Evolutionary conservation across 2,113 vertebrate species (phyloP), one percentile per base, ranked within the genome.

Genomic region (Trogon melanurus): DNA sequence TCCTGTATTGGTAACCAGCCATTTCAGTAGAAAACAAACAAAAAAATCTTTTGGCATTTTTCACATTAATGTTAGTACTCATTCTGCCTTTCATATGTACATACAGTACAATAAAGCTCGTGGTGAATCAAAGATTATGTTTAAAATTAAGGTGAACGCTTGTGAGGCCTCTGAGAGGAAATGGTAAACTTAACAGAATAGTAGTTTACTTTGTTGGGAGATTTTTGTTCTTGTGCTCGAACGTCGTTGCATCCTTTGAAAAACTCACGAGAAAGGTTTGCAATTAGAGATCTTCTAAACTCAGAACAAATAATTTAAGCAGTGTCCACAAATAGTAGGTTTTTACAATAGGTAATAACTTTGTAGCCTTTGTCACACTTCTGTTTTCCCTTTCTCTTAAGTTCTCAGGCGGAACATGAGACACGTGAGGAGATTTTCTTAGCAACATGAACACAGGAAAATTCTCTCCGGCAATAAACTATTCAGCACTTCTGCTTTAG

Each of bases 21-120:
- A 11, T 90, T 93, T 93, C 64, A 95, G 30, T 10, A 80, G 44
- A 72, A 96, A 91, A 80, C 34, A 71, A 86, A 93, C 45, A 70
- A 71, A 19, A 90, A 38, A 10, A 47, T 56, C 13, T 53, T 84
- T 36, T 21, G 88, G 56, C 56, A 16, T 79, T 93, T 87, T 96
- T 75, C 73, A 67, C 30, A 65, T 57, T 38, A 56, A 57, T 22
- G 5, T 13, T 82, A 72, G 71, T 67, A 57, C 72, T 94, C 89
- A 72, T 94, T 96, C 74, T 74, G 32, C 8, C 30, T 94, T 91
- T 97, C 67, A 38, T 56, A 54, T 56, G 27, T 75, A 18, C 25
- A 32, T 91, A 27, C 9, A 21, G n/a, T 74, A 78, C 25, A 62
- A 64, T 17, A 0, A 21, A 60, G 25, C 38, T 76, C 19, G 16